Conservation (phyloP, 1,140 invertebrate species). For the Aphelenchoides avenae region DNA sequence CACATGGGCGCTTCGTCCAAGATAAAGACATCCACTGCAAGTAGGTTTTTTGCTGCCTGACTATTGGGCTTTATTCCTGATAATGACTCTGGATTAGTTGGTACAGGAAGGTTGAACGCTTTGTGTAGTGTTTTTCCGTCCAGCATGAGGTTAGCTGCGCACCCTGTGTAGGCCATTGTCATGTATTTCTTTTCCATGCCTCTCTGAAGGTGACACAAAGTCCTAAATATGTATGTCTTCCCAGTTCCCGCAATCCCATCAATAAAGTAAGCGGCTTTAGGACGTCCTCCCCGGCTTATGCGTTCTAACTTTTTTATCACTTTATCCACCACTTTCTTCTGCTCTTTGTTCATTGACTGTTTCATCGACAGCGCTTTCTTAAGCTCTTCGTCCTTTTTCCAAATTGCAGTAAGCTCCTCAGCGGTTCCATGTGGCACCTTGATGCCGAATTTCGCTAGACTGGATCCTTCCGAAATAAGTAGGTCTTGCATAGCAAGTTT, state of each 20-base stretch:
- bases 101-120: conserved; percentile 9
- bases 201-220: conserved; percentile 19
- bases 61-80: conserved; percentile 13
- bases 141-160: conserved; percentile 43
- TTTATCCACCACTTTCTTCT: conserved; percentile 20
- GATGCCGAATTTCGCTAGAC: too few species aligned
- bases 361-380: conserved; percentile 3
- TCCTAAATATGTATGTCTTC: conserved; percentile 58
- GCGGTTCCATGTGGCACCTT: too few species aligned
- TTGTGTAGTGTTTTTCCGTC: conserved; percentile 36
- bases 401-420: too few species aligned
- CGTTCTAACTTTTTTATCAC: conserved; percentile 14
- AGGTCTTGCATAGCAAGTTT: too few species aligned
- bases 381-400: too few species aligned
- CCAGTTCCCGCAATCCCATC: conserved; percentile 56
- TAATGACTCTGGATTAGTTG: conserved; percentile 8
- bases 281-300: conserved; percentile 2
- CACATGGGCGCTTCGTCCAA: conserved; percentile 20
- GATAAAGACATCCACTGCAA: conserved; percentile 16
- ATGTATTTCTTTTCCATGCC: conserved; percentile 15
- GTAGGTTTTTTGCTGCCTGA: conserved; percentile 23
- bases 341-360: conserved; percentile 9
- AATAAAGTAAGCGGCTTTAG: conserved; percentile 21
- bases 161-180: conserved; percentile 33
- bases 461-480: too few species aligned